Percentiles rank a stretch among this genome's conserved stretches.
Conservation (phyloP, 2,797 vertebrate species). For the Aulostomus chinensis region DNA sequence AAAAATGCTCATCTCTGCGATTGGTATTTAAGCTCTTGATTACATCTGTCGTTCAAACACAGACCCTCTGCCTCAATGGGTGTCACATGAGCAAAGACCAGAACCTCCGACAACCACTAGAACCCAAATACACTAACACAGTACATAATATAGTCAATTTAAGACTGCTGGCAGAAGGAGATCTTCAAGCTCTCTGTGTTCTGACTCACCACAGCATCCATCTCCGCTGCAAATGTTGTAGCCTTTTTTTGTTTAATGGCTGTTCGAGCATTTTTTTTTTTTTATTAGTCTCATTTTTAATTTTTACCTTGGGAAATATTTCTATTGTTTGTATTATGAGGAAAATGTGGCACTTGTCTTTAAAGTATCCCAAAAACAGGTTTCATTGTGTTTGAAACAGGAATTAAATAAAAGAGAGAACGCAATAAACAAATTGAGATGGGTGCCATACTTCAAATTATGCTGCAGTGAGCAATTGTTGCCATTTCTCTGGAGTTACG, state of each 20-base stretch:
- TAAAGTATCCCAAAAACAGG: conserved; percentile 18
- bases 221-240: not conserved
- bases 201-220: no score
- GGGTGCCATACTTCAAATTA: conserved; percentile 38
- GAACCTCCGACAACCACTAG: not conserved
- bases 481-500: conserved; percentile 48
- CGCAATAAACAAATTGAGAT: conserved; percentile 32
- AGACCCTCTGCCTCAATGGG: not conserved
- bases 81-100: conserved; percentile 4
- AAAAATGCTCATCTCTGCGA: no score
- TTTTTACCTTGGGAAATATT: conserved; percentile 9
- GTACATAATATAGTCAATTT: conserved; percentile 17
- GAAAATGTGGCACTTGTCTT: conserved; percentile 13
- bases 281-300: conserved; percentile 18
- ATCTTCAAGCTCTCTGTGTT: conserved; percentile 25
- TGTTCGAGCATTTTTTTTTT: conserved; percentile 19
- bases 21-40: no score
- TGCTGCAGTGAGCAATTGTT: conserved; percentile 46
- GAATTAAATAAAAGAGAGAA: conserved; percentile 28
- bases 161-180: conserved; percentile 3
- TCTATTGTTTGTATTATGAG: not conserved
- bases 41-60: not conserved
- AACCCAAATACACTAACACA: not conserved
- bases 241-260: no score
- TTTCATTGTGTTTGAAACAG: conserved; percentile 17